A percentile compares a stretch with the other conserved stretches of the same genome.
These are phyloP conservation scores for Nyctalus aviator DNA, from an alignment of 2,797 vertebrate species.

Conservation along the genomic window DNA sequence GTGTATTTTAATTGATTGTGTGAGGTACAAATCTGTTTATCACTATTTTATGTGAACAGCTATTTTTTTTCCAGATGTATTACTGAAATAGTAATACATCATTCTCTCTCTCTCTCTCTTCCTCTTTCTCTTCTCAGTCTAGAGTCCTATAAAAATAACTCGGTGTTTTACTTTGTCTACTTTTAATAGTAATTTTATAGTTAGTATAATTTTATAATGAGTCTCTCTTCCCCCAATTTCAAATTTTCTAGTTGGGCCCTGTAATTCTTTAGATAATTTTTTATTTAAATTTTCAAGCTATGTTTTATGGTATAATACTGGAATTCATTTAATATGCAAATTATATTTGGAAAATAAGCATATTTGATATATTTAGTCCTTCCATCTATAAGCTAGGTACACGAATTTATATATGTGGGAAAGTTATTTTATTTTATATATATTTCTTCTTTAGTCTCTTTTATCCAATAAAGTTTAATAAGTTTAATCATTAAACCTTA, in stretches of 20 bases:
- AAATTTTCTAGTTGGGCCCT: neutral
- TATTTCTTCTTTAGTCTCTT: neutral
- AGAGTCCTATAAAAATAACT: neutral
- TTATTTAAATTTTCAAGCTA: neutral
- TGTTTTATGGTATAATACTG: neutral
- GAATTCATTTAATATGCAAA: neutral
- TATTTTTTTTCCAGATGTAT: conserved; percentile 3
- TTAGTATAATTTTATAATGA: neutral
- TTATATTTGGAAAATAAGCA: neutral
- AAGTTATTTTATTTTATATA: neutral
- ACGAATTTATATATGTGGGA: neutral
- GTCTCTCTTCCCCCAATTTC: neutral
- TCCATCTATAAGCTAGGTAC: neutral
- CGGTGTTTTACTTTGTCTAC: neutral
- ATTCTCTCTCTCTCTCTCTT: neutral
- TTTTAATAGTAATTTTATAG: conserved; percentile 7
- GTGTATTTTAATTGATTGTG: neutral
- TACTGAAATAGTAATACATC: neutral
- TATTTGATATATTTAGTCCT: neutral
- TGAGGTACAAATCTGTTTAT: neutral
- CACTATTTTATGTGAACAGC: neutral
- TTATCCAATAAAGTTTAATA: neutral
- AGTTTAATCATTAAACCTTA: neutral
- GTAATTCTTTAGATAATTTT: neutral
- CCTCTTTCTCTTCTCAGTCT: neutral